These are phyloP conservation scores for Chrysodeixis includens DNA, from an alignment of 2,888 invertebrate genomes.

Conservation along the genomic window DNA sequence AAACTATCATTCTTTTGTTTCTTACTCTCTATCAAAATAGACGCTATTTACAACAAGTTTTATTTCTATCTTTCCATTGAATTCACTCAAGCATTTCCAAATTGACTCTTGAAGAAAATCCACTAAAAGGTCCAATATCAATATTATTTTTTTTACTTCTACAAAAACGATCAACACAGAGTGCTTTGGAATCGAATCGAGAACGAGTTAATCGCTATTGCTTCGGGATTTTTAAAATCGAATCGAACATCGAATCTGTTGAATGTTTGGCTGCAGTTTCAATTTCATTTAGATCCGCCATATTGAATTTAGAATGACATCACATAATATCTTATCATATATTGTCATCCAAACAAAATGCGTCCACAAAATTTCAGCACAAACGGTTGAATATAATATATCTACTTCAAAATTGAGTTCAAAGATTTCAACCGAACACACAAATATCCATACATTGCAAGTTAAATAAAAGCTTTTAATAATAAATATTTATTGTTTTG, in stretches of 20 bases:
- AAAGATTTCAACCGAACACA: no score
- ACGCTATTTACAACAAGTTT: not conserved
- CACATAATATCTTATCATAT: no score
- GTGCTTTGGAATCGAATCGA: constrained; percentile 6
- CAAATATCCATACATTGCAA: no score
- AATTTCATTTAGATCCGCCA: not conserved
- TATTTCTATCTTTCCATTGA: not conserved
- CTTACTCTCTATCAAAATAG: no score
- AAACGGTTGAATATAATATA: no score
- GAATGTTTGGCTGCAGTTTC: constrained; percentile 2
- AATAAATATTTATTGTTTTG: no score
- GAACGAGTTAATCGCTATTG: constrained; percentile 8
- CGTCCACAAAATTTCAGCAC: no score
- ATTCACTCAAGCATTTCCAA: not conserved
- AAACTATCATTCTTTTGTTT: no score
- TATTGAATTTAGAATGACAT: no score
- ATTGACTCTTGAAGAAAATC: not conserved
- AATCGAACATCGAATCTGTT: constrained; percentile 5
- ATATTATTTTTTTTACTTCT: constrained; percentile 13
- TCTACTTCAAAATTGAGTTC: no score
- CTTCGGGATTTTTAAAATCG: constrained; percentile 2
- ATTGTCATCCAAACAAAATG: no score
- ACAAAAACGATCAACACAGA: constrained; percentile 4
- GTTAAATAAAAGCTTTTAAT: no score
- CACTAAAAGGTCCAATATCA: constrained; percentile 5